phyloP scores from a whole-genome alignment of 2,888 invertebrate species.

The Encarsia formosa region DNA sequence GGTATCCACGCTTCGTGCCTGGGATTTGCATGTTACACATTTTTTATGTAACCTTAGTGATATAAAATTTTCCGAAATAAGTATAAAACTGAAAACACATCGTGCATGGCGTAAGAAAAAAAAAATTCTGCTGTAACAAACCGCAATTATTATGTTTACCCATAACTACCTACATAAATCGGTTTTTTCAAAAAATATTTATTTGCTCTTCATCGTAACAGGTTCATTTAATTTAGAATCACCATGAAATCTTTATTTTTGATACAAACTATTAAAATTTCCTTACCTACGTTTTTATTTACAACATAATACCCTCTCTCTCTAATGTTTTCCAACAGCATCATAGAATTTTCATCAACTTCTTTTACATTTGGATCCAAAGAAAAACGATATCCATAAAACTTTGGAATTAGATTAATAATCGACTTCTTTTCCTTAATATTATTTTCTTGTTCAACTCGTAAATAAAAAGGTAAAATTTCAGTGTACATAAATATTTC shows the following conservation, averaged over 20 bases:
- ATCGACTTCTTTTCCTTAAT: slow-evolving; percentile 44
- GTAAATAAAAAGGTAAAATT: slow-evolving; percentile 53
- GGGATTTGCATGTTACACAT: no score
- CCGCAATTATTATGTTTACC: no score
- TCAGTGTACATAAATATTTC: slow-evolving; percentile 57
- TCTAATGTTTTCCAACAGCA: not conserved
- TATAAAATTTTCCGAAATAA: no score
- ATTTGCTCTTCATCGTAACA: no score
- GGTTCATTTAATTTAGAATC: no score
- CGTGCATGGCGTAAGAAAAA: no score
- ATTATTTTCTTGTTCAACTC: slow-evolving; percentile 40
- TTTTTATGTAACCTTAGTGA: no score
- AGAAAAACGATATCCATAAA: not conserved
- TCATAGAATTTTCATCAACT: not conserved
- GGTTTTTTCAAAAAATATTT: no score
- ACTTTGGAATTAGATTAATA: not conserved
- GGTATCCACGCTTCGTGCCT: no score
- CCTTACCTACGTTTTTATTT: not conserved
- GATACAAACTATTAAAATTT: not conserved
- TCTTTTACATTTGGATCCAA: not conserved
- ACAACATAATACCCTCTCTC: not conserved
- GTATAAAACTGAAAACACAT: no score
- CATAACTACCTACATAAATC: no score
- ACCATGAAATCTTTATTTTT: not conserved
- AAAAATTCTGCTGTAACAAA: no score